phyloP scores from a whole-genome alignment of 1,140 invertebrate species.

The Caligus rogercresseyi region DNA sequence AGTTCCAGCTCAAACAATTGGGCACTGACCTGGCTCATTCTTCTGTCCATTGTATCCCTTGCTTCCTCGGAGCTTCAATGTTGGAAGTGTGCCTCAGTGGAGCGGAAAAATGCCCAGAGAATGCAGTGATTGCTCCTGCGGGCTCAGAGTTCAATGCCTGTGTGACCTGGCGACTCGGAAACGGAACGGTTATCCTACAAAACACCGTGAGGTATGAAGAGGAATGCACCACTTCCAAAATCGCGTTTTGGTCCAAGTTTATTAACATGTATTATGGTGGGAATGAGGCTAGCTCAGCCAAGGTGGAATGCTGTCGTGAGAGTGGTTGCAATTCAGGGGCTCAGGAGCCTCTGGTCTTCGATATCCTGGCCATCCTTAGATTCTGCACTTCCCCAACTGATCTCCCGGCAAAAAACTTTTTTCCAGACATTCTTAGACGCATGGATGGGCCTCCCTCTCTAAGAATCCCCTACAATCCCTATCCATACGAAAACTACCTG shows the following conservation, averaged over 20 bases:
- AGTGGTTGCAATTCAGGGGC: slow-evolving; percentile 10
- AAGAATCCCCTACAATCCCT: not conserved
- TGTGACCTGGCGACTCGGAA: slow-evolving; percentile 15
- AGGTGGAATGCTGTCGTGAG: not conserved
- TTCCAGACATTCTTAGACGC: not conserved
- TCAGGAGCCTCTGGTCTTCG: not conserved
- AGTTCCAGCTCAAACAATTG: too few species aligned
- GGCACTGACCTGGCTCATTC: too few species aligned
- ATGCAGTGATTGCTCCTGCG: slow-evolving; percentile 6
- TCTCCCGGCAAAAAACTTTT: too few species aligned
- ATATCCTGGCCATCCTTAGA: not conserved
- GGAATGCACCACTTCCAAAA: slow-evolving; percentile 15
- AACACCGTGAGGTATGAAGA: slow-evolving; percentile 6
- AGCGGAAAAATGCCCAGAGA: slow-evolving; percentile 11
- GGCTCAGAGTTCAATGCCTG: slow-evolving; percentile 7
- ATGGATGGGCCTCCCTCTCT: not conserved
- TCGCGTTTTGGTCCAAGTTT: slow-evolving; percentile 18
- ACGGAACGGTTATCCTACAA: slow-evolving; percentile 18
- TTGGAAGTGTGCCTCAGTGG: slow-evolving; percentile 15
- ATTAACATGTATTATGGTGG: slow-evolving; percentile 17
- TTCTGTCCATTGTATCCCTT: not conserved
- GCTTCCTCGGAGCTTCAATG: not conserved
- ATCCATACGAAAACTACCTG: not conserved
- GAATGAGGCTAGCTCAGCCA: not conserved
- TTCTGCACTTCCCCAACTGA: too few species aligned